Evolutionary conservation across 2,797 vertebrate species (phyloP).

Genomic region (Taeniopygia guttata): DNA sequence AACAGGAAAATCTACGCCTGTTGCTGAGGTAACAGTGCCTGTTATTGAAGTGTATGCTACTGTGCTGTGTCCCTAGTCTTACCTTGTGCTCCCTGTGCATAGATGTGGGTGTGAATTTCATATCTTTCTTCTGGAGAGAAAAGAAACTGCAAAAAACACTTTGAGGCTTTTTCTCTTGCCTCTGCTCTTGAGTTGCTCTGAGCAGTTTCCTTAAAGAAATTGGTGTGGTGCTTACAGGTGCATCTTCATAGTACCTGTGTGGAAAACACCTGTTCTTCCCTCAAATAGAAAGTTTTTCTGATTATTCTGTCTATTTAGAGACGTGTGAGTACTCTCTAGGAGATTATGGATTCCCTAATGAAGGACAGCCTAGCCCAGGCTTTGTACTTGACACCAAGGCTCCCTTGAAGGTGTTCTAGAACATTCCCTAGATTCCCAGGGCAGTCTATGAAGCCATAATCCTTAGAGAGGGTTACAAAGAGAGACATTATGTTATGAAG

Average conservation of each 20-base stretch:
- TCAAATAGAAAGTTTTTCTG: neutral
- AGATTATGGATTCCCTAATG: neutral
- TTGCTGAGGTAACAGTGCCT: slow-evolving; percentile 65
- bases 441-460: neutral
- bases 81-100: neutral
- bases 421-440: neutral
- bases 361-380: neutral
- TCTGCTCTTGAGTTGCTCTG: neutral
- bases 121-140: neutral
- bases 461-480: neutral
- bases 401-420: neutral
- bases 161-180: neutral
- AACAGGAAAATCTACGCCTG: slow-evolving; percentile 66
- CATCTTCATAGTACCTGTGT: neutral
- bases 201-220: neutral
- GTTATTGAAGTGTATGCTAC: neutral
- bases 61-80: neutral
- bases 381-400: neutral
- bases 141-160: neutral
- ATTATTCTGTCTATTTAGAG: neutral
- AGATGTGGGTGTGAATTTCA: neutral
- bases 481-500: neutral
- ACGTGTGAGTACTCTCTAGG: neutral
- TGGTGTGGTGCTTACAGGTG: neutral
- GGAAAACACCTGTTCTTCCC: neutral